phyloP scores from a whole-genome alignment of 2,888 invertebrate genomes.

The Troides oblongomaculatus region DNA sequence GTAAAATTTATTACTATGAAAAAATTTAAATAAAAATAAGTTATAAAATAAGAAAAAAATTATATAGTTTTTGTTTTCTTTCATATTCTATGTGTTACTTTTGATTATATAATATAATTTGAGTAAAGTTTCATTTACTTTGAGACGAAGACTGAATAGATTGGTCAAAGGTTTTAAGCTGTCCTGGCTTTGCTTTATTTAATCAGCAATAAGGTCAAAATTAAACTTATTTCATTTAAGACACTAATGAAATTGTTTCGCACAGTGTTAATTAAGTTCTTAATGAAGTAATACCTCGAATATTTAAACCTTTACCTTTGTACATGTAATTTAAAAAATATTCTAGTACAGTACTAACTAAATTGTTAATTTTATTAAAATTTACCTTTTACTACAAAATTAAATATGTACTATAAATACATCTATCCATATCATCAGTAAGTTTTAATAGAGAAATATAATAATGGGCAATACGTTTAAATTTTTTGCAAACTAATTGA shows the following conservation, averaged over 20 bases:
- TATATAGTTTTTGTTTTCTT: no score
- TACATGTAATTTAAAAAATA: background rate
- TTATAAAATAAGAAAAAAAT: no score
- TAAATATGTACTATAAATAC: no score
- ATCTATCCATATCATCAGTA: no score
- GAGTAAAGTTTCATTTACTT: conserved; percentile 12
- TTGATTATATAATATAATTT: conserved; percentile 7
- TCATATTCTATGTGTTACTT: background rate
- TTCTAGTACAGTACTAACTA: background rate
- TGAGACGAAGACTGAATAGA: conserved; percentile 10
- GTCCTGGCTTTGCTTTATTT: conserved; percentile 17
- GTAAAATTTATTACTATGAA: no score
- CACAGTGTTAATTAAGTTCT: conserved; percentile 21
- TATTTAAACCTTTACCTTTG: background rate
- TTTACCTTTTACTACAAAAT: background rate
- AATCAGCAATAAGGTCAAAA: conserved; percentile 20
- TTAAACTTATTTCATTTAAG: conserved; percentile 19
- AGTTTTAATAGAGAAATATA: no score
- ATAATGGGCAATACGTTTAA: no score
- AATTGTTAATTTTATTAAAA: background rate
- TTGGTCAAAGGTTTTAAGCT: conserved; percentile 24
- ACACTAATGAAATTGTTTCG: conserved; percentile 25
- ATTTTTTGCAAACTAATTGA: no score
- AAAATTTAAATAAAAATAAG: no score
- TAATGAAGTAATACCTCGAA: conserved; percentile 21